phyloP scores from a whole-genome alignment of 2,888 invertebrate species.

The Napeogenes inachia region DNA sequence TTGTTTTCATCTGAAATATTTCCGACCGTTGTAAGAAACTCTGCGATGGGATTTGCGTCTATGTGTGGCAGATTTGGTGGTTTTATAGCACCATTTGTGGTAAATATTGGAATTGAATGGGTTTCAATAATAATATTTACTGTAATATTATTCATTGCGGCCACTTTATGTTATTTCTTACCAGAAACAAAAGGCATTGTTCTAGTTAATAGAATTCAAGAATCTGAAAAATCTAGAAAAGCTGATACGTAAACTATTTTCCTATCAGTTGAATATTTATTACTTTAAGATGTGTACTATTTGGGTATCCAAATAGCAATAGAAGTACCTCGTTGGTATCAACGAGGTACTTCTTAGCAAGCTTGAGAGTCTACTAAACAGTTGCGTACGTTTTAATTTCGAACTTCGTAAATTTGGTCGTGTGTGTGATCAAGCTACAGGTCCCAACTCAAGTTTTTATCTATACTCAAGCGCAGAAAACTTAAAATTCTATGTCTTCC shows the following conservation, averaged over 20 bases:
- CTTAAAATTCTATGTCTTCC: no score
- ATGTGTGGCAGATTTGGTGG: conserved; percentile 83
- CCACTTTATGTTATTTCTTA: conserved; percentile 53
- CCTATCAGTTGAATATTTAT: no score
- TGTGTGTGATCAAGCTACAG: no score
- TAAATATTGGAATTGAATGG: conserved; percentile 70
- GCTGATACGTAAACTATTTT: background rate
- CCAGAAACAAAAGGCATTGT: conserved; percentile 64
- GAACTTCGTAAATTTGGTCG: no score
- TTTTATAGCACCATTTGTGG: conserved; percentile 82
- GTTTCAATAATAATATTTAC: conserved; percentile 61
- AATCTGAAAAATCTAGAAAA: conserved; percentile 43
- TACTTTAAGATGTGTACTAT: no score
- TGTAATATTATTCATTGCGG: conserved; percentile 51
- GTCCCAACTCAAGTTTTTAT: no score
- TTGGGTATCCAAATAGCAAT: no score
- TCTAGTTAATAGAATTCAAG: conserved; percentile 59
- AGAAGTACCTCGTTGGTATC: no score
- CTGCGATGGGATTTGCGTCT: conserved; percentile 85
- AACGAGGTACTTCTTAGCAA: no score
- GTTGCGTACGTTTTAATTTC: no score
- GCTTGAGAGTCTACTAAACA: no score
- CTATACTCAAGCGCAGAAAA: no score
- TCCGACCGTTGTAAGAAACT: conserved; percentile 87
- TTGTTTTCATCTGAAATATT: conserved; percentile 88